phyloP scores from a whole-genome alignment of 2,797 vertebrate species.

The Poeciliopsis infans region DNA sequence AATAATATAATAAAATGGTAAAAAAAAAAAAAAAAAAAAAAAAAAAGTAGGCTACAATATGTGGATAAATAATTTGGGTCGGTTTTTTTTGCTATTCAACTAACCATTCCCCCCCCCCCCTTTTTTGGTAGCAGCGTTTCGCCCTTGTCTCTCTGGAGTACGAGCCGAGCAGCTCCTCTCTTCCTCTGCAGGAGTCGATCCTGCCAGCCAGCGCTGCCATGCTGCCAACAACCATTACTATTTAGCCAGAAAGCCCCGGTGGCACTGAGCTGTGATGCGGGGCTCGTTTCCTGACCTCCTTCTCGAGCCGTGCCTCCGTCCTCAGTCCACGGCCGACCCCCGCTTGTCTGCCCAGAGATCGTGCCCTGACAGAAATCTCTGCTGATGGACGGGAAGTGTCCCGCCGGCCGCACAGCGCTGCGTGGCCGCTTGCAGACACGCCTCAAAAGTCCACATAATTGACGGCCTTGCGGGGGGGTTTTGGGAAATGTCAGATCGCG shows the following conservation, averaged over 20 bases:
- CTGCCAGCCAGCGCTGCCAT: slow-evolving; percentile 16
- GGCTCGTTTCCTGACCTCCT: slow-evolving; percentile 36
- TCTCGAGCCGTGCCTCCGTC: slow-evolving; percentile 17
- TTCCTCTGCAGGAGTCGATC: slow-evolving; percentile 22
- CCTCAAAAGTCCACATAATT: slow-evolving; percentile 26
- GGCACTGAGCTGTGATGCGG: slow-evolving; percentile 48
- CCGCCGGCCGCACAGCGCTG: background rate
- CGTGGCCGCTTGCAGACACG: slow-evolving; percentile 3
- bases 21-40: background rate
- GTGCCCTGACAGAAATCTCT: slow-evolving; percentile 44
- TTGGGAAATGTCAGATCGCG: slow-evolving; percentile 6
- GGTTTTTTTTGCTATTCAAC: background rate
- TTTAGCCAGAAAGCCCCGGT: slow-evolving; percentile 45
- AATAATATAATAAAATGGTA: background rate
- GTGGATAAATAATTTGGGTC: background rate
- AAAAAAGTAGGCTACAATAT: background rate
- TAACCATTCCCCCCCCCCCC: no score
- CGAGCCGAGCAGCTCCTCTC: slow-evolving; percentile 20
- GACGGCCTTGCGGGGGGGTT: background rate
- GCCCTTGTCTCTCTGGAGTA: background rate
- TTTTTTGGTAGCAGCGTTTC: background rate
- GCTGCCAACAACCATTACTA: slow-evolving; percentile 43
- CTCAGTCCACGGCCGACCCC: slow-evolving; percentile 28
- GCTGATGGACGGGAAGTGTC: slow-evolving; percentile 31
- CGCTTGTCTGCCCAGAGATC: slow-evolving; percentile 18